Evolutionary conservation across 2,888 invertebrate genomes (phyloP), one percentile per base, ranked within the genome.

Genomic region (Branchellion lobata): DNA sequence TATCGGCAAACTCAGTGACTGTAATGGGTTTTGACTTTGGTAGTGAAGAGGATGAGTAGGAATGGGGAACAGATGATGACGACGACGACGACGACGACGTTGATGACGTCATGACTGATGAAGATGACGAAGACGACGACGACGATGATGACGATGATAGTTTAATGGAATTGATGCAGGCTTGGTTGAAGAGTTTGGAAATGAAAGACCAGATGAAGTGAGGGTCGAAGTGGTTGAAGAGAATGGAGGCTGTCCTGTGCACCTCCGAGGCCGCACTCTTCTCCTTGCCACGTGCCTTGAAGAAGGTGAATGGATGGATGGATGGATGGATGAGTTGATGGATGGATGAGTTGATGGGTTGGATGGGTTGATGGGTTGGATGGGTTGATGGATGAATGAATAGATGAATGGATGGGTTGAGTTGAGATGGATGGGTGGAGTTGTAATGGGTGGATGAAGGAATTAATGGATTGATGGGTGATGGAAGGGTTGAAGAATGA

Each of bases 161-260:
- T 21, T 29, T 29, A 29, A 29, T 24, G 69, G 69, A 69, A 18
- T 40, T 80, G 79, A 81, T 82, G 83, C 86, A 87, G 8, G 85
- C 83, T 47, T 80, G 75, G 75, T 85, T 84, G 84, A 89, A 89
- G 82, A 86, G 85, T 3, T 87, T 84, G 0, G 86, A 87, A 83
- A 93, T 91, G 85, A 92, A 94, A 82, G 91, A 91, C 94, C 95
- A 95, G 79, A 94, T 91, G 85, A 93, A 94, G 80, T 92, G 92
- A n/a, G 92, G 92, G 85, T 94, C 93, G 81, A 94, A 90, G 0
- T 93, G 92, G 79, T 92, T 92, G 86, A 95, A 93, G 34, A 95
- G 88, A 82, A 94, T 89, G 88, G 94, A 94, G 0, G 93, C 93
- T 29, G 93, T 93, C 87, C 94, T 94, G 21, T 92, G 89, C 61